Evolutionary conservation across 2,888 invertebrate species (phyloP).

Genomic region (Lissocephala sabroskyi): DNA sequence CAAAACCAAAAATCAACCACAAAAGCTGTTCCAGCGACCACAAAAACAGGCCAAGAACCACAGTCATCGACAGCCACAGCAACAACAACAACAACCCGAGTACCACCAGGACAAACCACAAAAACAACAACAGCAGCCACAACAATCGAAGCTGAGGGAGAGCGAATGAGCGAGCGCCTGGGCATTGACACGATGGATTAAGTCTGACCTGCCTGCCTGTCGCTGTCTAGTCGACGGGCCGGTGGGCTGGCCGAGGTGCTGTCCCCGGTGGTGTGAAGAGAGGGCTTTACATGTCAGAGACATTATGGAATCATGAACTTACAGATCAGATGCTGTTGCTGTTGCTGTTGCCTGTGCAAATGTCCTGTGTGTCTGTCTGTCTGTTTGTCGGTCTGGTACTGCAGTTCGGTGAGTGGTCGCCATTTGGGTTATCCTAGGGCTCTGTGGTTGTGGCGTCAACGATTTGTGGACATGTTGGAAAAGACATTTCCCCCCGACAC

Average conservation of each 20-base stretch:
- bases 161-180: background rate
- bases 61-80: no score
- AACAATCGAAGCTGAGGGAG: slow-evolving; percentile 27
- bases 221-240: no score
- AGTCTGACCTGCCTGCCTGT: slow-evolving; percentile 11
- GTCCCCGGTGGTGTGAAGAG: no score
- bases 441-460: slow-evolving; percentile 28
- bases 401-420: slow-evolving; percentile 14
- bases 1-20: slow-evolving; percentile 35
- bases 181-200: slow-evolving; percentile 25
- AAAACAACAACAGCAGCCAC: slow-evolving; percentile 4
- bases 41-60: slow-evolving; percentile 38
- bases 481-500: no score
- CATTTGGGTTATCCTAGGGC: slow-evolving; percentile 38
- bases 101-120: no score
- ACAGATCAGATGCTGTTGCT: slow-evolving; percentile 16
- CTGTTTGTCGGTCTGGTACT: background rate
- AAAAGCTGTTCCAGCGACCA: slow-evolving; percentile 26
- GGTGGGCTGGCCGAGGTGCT: no score
- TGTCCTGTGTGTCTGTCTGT: slow-evolving; percentile 9
- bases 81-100: slow-evolving; percentile 23
- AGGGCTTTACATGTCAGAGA: no score
- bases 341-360: slow-evolving; percentile 20
- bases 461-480: slow-evolving; percentile 38
- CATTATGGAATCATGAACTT: slow-evolving; percentile 56